Base-by-base conservation (phyloP, 2,797 vertebrate genomes). In the Pangasius djambal region DNA sequence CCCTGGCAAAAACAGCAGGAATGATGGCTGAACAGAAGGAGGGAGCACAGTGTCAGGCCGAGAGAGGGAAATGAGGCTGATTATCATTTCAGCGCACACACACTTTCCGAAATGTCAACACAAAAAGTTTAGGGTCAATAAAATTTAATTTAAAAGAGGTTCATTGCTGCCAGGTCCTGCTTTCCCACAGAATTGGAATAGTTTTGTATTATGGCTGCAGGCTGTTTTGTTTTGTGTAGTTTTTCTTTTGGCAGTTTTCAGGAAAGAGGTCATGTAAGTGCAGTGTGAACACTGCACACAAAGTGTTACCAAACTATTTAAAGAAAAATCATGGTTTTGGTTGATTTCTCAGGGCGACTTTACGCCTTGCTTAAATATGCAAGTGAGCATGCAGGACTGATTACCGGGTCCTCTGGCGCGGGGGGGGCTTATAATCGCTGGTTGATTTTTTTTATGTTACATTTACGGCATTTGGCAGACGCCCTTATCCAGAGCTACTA, bases 1-100 rank as follows among this genome's bases (percentile, higher is more conserved):
- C 91, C 85, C 88, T 90, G 92, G 92, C 90, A 92, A 94, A 94
- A 94, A 78, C 75, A 93, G 93, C 90, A 91, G 90, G 91, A 93
- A 90, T 90, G 92, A 95, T 90, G 89, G 91, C 90, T 91, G 89
- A 89, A 91, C 70, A 40, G 77, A 79, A 55, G 86, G 91, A 93
- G 93, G 92, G 91, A 94, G 92, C 85, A 50, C 75, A 86, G 88
- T 92, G 88, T 92, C 87, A 91, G 90, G 92, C 69, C 34, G 48
- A 85, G 85, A 78, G 59, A 78, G 37, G 72, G 78, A 89, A 91
- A 88, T 77, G 75, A 88, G 83, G 82, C 89, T 83, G 63, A 92
- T 92, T 92, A 93, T 70, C 52, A 86, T 91, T 92, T 92, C 91
- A 89, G 86, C 87, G 83, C 78, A 85, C 83, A 88, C 69, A 69